Evolutionary conservation across 2,888 invertebrate species (phyloP).

Genomic region (Capitulum mitella): DNA sequence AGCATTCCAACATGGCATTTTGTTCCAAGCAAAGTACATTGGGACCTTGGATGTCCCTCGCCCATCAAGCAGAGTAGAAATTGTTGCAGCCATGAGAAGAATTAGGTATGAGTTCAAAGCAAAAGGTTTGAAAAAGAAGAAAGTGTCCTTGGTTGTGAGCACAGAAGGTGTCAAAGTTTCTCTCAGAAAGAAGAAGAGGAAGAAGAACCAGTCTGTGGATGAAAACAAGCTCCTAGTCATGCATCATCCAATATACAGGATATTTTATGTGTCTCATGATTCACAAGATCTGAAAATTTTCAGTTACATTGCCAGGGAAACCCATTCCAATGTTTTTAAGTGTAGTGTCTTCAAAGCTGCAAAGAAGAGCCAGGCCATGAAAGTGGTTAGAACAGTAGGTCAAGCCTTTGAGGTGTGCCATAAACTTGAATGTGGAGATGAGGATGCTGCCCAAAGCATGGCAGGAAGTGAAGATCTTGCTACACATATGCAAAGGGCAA

Average conservation of each 20-base stretch:
- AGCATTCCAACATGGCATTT: conserved; percentile 93
- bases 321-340: conserved; percentile 91
- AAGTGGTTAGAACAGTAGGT: conserved; percentile 94
- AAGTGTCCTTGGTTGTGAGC: conserved; percentile 89
- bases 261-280: conserved; percentile 99
- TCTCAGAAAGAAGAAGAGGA: conserved; percentile 65
- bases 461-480: not conserved
- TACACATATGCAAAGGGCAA: not conserved
- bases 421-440: not conserved
- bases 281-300: conserved; percentile 97
- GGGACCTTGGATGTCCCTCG: conserved; percentile 95
- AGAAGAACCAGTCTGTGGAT: conserved; percentile 50
- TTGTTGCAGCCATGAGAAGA: conserved; percentile 97
- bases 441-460: conserved; percentile 51
- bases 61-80: conserved; percentile 93
- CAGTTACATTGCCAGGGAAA: conserved; percentile 97
- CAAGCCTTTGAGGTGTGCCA: conserved; percentile 99
- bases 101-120: conserved; percentile 99
- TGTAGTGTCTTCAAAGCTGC: conserved; percentile 99
- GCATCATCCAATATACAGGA: conserved; percentile 90
- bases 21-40: conserved; percentile 96
- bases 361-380: conserved; percentile 98
- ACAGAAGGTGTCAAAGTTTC: conserved; percentile 85
- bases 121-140: conserved; percentile 93
- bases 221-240: conserved; percentile 66